Percentiles rank a stretch among this genome's conserved stretches.
phyloP scores from a whole-genome alignment of 2,113 vertebrate species.

The Perognathus longimembris region DNA sequence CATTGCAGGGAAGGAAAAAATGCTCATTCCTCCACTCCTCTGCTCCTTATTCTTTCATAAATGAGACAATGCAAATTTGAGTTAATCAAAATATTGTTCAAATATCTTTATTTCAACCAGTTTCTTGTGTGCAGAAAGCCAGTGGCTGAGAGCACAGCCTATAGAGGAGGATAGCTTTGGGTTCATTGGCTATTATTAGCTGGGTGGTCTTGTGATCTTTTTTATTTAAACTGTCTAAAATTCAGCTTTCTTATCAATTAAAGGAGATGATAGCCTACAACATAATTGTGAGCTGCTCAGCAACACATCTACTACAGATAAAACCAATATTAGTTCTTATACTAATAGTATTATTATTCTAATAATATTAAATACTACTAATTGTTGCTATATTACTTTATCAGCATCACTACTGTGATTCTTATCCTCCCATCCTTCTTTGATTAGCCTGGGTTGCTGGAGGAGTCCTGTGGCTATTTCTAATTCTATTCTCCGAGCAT shows the following conservation, averaged over 20 bases:
- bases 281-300: not conserved
- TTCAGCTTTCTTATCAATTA: slow-evolving; percentile 23
- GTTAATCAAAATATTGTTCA: slow-evolving; percentile 39
- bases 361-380: not conserved
- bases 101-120: not conserved
- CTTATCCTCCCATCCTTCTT: not conserved
- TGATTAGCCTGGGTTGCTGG: not conserved
- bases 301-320: not conserved
- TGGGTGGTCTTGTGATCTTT: not conserved
- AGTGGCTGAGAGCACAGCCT: not conserved
- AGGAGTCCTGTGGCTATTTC: not conserved
- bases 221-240: slow-evolving; percentile 31
- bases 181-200: not conserved
- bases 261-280: not conserved
- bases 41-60: too few relatives aligned
- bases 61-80: too few relatives aligned
- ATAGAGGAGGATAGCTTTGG: not conserved
- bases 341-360: not conserved
- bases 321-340: not conserved
- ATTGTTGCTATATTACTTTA: not conserved
- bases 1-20: slow-evolving; percentile 19
- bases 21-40: not conserved
- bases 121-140: not conserved
- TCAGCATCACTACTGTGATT: not conserved
- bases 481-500: not conserved